Base-by-base conservation (phyloP, 2,888 invertebrate species). In the Augiades crinisus region DNA sequence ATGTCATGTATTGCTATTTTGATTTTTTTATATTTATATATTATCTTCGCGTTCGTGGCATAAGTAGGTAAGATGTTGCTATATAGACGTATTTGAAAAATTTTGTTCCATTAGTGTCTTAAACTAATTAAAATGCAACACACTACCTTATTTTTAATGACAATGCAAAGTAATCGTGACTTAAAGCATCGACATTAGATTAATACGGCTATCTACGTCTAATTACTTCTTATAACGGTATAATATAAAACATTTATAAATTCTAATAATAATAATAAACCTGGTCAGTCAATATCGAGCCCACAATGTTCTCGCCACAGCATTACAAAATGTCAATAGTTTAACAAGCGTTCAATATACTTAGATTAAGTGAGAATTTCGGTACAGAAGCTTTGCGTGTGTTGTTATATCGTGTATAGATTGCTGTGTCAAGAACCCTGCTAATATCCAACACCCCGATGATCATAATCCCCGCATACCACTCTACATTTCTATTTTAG, bases 201-300 rank as follows among this genome's bases (percentile, higher is more conserved):
- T 65, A 72, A 74, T 71, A 81, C 68, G 67, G 63, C 76, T 81
- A 80, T 75, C 78, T 85, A 81, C 68, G 58, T 65, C 78, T 82
- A 83, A 69, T 67, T 65, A 68, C 64, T 67, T 68, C 67, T 68
- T 70, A 71, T 69, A 75, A 67, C 68, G 63, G 66, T 66, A 65
- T 74, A 67, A 72, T 78, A 81, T 70, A 83, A 81, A 84, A 84
- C 76, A 80, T 82, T 76, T 70, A 76, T 72, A 68, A 33, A 76
- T 62, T 67, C 70, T 78, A 78, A 70, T 68, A 66, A 65, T 62
- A n/a, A 34, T 49, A 58, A 57, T 54, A 67, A 77, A 73, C 73
- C 78, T 82, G 75, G 73, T 87, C 88, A 87, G 87, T 88, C 88
- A 70, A 78, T 78, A 78, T 69, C 73, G 67, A 74, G 68, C 75